Percentiles rank a stretch among this genome's conserved stretches.
These are phyloP conservation scores for Crossaster papposus DNA, from an alignment of 53 echinoderm and acorn worm genomes.

Conservation along the genomic window DNA sequence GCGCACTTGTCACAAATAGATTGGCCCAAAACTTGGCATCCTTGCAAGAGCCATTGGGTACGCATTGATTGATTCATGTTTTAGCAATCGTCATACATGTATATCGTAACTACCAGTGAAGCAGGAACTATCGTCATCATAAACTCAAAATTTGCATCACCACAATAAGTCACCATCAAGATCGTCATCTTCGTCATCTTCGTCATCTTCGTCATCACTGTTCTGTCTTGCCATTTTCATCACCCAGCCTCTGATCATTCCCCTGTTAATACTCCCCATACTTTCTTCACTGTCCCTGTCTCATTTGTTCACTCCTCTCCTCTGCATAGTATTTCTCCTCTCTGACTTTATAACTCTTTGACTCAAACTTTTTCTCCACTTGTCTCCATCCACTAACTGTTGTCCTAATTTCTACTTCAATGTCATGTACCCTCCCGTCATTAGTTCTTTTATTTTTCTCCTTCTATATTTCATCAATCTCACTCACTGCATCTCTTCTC, in stretches of 20 bases:
- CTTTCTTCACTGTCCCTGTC: neutral
- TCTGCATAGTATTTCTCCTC: neutral
- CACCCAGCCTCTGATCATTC: neutral
- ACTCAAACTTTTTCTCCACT: neutral
- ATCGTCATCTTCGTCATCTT: slow-evolving; percentile 24
- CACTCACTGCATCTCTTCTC: neutral
- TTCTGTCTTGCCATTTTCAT: neutral
- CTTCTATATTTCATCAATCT: neutral
- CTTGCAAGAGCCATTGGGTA: too few species aligned
- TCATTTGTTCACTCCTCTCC: neutral
- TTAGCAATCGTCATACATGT: too few species aligned
- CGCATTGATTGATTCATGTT: neutral
- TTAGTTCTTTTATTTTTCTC: neutral
- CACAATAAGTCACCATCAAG: slow-evolving; percentile 12
- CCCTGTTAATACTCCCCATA: neutral
- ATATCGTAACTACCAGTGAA: too few species aligned
- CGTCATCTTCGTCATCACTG: neutral
- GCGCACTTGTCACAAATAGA: too few species aligned
- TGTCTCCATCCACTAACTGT: neutral
- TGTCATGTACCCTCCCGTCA: neutral
- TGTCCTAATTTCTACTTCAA: neutral
- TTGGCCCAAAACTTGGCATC: too few species aligned
- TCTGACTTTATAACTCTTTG: neutral
- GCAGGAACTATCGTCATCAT: neutral
- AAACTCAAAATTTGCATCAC: slow-evolving; percentile 8